A percentile compares a stretch with the other conserved stretches of the same genome.
phyloP scores from a whole-genome alignment of 2,888 invertebrate genomes.

The Yponomeuta sedellus region DNA sequence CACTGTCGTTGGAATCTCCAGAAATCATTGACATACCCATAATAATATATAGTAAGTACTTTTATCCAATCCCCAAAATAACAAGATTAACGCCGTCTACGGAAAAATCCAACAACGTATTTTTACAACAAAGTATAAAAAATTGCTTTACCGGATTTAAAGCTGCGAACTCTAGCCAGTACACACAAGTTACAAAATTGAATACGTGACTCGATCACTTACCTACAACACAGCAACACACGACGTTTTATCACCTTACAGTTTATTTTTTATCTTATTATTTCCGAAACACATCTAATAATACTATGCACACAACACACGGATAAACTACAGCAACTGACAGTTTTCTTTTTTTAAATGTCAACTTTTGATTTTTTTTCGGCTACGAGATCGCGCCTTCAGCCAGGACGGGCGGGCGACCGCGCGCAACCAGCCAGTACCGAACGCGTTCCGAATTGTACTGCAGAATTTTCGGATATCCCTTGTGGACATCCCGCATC shows the following conservation, averaged over 20 bases:
- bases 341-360: background rate
- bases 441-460: slow-evolving; percentile 35
- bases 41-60: too few species aligned
- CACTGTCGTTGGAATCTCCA: too few species aligned
- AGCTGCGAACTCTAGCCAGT: background rate
- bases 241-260: background rate
- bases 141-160: background rate
- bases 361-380: background rate
- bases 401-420: background rate
- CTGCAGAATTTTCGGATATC: slow-evolving; percentile 42
- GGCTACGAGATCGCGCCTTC: background rate
- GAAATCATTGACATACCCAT: too few species aligned
- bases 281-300: background rate
- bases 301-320: background rate
- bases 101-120: background rate
- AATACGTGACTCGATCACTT: slow-evolving; percentile 21
- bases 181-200: slow-evolving; percentile 18
- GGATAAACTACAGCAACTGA: background rate
- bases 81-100: background rate
- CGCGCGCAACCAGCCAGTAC: slow-evolving; percentile 26
- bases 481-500: slow-evolving; percentile 52
- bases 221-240: slow-evolving; percentile 22
- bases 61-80: too few species aligned
- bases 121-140: background rate
- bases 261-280: background rate